These are phyloP conservation scores for Boulengerochromis microlepis DNA, from an alignment of 2,113 vertebrate species.

Conservation along the genomic window DNA sequence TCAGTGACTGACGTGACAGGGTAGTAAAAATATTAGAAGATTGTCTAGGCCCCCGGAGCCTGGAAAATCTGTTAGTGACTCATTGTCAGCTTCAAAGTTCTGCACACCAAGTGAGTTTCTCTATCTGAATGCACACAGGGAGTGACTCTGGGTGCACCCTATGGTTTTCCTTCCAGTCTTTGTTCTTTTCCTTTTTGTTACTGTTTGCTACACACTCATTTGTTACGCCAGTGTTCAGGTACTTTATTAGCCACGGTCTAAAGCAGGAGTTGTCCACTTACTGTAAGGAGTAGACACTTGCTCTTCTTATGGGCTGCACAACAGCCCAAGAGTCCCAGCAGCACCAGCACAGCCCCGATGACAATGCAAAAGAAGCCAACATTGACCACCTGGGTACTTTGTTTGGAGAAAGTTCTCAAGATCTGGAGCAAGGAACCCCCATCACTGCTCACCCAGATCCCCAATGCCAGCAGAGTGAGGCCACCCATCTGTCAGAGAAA, in stretches of 20 bases:
- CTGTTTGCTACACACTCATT: neutral
- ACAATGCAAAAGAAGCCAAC: conserved; percentile 82
- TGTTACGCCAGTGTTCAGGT: neutral
- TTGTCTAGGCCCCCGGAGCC: neutral
- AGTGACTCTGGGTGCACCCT: neutral
- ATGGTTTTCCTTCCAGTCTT: neutral
- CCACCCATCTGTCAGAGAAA: conserved; percentile 74
- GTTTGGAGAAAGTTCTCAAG: conserved; percentile 63
- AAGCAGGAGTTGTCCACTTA: conserved; percentile 42
- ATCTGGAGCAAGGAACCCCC: conserved; percentile 68
- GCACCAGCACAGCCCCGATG: conserved; percentile 72
- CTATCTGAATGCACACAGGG: neutral
- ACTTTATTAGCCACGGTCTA: neutral
- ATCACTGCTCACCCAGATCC: conserved; percentile 84
- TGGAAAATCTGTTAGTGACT: neutral
- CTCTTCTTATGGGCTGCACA: conserved; percentile 80
- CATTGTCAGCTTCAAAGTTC: neutral
- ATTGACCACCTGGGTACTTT: conserved; percentile 71
- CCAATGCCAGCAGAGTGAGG: conserved; percentile 73
- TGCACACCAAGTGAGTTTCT: neutral
- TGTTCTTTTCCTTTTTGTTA: neutral
- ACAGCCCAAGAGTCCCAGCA: conserved; percentile 83
- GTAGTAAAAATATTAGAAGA: neutral
- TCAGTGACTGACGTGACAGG: neutral
- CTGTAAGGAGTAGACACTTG: conserved; percentile 88